These are phyloP conservation scores for Thalassoma bifasciatum DNA, from an alignment of 2,113 vertebrate genomes.

Conservation along the genomic window DNA sequence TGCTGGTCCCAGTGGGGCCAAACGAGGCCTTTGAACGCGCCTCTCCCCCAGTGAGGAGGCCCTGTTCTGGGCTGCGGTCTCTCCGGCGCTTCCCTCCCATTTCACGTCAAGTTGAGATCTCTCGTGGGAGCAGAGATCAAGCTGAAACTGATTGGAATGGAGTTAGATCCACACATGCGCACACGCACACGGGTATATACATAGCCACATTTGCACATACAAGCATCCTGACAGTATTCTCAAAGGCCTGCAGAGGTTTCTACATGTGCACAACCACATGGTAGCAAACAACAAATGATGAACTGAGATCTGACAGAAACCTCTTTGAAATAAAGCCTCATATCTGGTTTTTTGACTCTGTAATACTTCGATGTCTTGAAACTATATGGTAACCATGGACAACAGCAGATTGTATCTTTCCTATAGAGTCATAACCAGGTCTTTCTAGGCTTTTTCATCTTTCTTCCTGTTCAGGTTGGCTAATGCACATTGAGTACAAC, in stretches of 20 bases:
- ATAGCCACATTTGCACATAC: constrained; percentile 6
- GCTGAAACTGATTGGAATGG: constrained; percentile 48
- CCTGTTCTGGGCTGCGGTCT: constrained; percentile 59
- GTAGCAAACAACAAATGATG: neutral
- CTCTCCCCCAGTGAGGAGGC: constrained; percentile 51
- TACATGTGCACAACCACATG: neutral
- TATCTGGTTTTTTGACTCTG: neutral
- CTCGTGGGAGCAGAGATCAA: constrained; percentile 54
- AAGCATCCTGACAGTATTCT: neutral
- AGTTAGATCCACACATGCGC: constrained; percentile 18
- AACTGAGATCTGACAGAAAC: neutral
- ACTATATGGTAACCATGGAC: neutral
- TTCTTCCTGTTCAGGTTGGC: neutral
- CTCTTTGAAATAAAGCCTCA: neutral
- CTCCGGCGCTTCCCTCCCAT: constrained; percentile 41
- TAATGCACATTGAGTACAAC: no score
- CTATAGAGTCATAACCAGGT: neutral
- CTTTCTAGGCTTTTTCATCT: neutral
- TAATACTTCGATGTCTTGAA: neutral
- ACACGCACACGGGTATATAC: constrained; percentile 5
- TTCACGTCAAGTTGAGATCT: constrained; percentile 47
- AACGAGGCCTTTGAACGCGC: constrained; percentile 66
- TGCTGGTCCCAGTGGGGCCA: constrained; percentile 66
- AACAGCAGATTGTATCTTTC: neutral
- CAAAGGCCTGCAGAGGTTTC: neutral